Percentiles rank a stretch among this genome's conserved stretches.
Evolutionary conservation across 2,797 vertebrate species (phyloP).

Genomic region (Rhabdomys pumilio): DNA sequence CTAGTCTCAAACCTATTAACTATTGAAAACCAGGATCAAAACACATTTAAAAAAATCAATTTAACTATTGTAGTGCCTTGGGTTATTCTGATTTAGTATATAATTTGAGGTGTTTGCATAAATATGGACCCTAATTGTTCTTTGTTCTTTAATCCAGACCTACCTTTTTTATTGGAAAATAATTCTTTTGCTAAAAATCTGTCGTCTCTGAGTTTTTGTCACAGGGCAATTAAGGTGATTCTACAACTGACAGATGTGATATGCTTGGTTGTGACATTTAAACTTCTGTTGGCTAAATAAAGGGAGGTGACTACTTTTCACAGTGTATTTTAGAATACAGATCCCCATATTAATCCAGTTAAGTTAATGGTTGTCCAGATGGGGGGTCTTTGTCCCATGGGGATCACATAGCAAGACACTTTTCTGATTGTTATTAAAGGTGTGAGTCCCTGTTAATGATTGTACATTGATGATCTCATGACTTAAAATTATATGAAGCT

Average conservation of each 20-base stretch:
- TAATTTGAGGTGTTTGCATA: neutral
- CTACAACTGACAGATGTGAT: neutral
- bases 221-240: neutral
- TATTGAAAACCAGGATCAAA: neutral
- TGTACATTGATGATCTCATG: rapidly evolving
- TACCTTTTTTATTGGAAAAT: neutral
- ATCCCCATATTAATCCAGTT: neutral
- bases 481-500: neutral
- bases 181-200: neutral
- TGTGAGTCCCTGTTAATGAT: neutral
- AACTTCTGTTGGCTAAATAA: neutral
- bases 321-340: neutral
- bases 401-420: neutral
- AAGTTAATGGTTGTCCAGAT: neutral
- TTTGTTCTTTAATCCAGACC: neutral
- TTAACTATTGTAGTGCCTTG: neutral
- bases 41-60: neutral
- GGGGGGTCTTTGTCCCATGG: neutral
- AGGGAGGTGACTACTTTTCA: neutral
- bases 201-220: neutral
- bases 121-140: neutral
- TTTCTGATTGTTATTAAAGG: neutral
- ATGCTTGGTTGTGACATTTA: neutral
- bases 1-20: neutral
- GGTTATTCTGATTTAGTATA: neutral